A percentile compares a stretch with the other conserved stretches of the same genome.
These are phyloP conservation scores for Zeuzera pyrina DNA, from an alignment of 2,888 invertebrate genomes.

Conservation along the genomic window DNA sequence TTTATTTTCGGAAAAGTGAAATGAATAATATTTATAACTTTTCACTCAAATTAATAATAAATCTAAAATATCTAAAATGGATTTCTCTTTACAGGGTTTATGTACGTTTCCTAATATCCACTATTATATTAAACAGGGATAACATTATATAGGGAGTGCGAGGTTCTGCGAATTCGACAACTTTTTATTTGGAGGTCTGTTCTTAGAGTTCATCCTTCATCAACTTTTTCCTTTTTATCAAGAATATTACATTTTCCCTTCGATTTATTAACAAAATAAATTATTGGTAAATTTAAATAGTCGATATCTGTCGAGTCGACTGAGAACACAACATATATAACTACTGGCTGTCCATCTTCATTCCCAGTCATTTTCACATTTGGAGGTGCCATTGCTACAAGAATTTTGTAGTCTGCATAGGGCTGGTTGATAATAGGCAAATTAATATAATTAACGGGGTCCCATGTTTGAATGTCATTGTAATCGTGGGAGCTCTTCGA, in stretches of 20 bases:
- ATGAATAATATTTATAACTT: too few species aligned
- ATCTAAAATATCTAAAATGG: too few species aligned
- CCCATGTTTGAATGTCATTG: too few species aligned
- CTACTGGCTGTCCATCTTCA: constrained; percentile 24
- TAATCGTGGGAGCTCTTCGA: constrained; percentile 7
- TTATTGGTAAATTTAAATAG: constrained; percentile 31
- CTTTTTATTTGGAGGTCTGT: too few species aligned
- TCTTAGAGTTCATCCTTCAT: too few species aligned
- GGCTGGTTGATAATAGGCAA: constrained; percentile 40
- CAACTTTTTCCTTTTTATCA: constrained; percentile 21
- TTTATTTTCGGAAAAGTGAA: too few species aligned
- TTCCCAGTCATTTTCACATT: constrained; percentile 28
- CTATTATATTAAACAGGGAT: too few species aligned
- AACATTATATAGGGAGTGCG: too few species aligned
- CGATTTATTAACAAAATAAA: constrained; percentile 41
- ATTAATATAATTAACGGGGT: constrained; percentile 29
- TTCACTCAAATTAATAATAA: too few species aligned
- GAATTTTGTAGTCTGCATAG: constrained; percentile 40
- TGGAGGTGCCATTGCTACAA: constrained; percentile 50
- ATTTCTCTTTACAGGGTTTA: too few species aligned
- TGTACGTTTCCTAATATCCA: too few species aligned
- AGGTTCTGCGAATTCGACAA: too few species aligned
- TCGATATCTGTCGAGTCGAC: constrained; percentile 24
- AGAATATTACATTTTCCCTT: constrained; percentile 15
- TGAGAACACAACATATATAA: constrained; percentile 48